Percentiles rank a stretch among this genome's conserved stretches.
Evolutionary conservation across 2,888 invertebrate genomes (phyloP).

Genomic region (Meteorus colon): DNA sequence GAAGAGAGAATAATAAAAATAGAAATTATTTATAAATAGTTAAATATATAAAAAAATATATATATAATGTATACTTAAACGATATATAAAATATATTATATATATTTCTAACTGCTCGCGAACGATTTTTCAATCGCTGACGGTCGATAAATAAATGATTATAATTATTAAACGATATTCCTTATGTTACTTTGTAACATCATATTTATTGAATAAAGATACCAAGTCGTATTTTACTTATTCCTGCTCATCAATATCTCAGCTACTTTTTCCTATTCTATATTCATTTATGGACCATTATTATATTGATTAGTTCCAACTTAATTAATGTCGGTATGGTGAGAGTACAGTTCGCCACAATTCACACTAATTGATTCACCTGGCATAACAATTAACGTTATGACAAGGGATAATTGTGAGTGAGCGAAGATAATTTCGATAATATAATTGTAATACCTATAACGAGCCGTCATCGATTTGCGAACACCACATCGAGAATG

Average conservation of each 20-base stretch:
- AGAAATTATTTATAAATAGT: constrained; percentile 49
- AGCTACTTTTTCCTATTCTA: constrained; percentile 25
- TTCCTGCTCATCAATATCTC: background rate
- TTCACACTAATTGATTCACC: background rate
- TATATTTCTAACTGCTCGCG: constrained; percentile 54
- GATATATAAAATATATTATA: constrained; percentile 49
- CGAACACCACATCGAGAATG: background rate
- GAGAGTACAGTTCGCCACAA: background rate
- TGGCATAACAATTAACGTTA: constrained; percentile 16
- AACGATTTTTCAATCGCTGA: constrained; percentile 52
- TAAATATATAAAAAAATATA: constrained; percentile 49
- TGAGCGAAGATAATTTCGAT: constrained; percentile 23
- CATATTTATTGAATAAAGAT: constrained; percentile 66
- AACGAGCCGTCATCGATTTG: constrained; percentile 18
- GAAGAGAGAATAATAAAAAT: constrained; percentile 49
- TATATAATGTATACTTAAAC: constrained; percentile 46
- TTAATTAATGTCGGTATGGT: background rate
- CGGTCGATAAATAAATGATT: constrained; percentile 53
- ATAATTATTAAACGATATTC: constrained; percentile 59
- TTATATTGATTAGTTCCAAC: background rate
- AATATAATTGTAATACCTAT: constrained; percentile 9
- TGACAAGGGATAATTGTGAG: background rate
- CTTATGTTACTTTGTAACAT: constrained; percentile 67
- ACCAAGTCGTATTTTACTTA: constrained; percentile 51
- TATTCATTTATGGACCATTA: background rate